Evolutionary conservation across 2,888 invertebrate genomes (phyloP).

Genomic region (Dynastes hyllus): DNA sequence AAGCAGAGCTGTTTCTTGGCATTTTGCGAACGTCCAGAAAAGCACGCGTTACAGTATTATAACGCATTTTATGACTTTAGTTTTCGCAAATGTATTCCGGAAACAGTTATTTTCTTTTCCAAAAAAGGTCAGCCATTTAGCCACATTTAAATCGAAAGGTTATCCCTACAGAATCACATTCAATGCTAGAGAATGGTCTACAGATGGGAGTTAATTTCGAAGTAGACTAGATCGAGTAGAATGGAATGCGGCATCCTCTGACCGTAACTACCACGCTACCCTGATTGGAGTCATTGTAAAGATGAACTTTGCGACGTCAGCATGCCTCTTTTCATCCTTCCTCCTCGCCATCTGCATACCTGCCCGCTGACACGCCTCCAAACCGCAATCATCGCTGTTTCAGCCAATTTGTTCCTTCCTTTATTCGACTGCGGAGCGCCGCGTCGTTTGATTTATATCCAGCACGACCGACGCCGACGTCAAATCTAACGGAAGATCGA

Average conservation of each 20-base stretch:
- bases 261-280: not conserved
- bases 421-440: not conserved
- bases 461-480: not conserved
- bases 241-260: not conserved
- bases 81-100: too few species aligned
- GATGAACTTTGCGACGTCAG: constrained; percentile 8
- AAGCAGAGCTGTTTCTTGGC: too few species aligned
- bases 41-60: too few species aligned
- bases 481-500: constrained; percentile 32
- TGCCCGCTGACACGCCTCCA: constrained; percentile 6
- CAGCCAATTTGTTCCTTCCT: constrained; percentile 32
- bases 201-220: too few species aligned
- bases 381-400: constrained; percentile 37
- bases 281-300: constrained; percentile 8
- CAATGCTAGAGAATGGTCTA: too few species aligned
- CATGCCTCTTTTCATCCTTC: not conserved
- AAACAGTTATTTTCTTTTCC: too few species aligned
- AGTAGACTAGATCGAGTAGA: too few species aligned
- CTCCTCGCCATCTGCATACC: constrained; percentile 26
- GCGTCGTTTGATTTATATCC: constrained; percentile 17
- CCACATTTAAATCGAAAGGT: too few species aligned
- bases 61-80: too few species aligned
- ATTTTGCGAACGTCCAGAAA: too few species aligned
- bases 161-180: too few species aligned
- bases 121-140: too few species aligned